A percentile compares a stretch with the other conserved stretches of the same genome.
phyloP scores from a whole-genome alignment of 2,888 invertebrate species.

The Oeneis ivallda region DNA sequence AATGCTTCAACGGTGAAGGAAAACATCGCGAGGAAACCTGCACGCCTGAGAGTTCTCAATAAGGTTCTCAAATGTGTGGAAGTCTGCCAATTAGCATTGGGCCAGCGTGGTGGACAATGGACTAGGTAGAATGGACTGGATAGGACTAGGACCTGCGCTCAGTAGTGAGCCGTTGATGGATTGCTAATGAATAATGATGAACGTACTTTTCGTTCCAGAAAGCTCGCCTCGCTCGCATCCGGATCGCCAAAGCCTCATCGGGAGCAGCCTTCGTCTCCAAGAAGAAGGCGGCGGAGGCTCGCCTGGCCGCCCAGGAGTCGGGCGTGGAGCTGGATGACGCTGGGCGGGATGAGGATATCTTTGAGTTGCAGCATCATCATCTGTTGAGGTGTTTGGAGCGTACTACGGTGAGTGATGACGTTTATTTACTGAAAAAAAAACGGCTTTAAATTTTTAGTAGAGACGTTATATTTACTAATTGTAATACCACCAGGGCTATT shows the following conservation, averaged over 20 bases:
- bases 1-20: too few species aligned
- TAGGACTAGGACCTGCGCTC: too few species aligned
- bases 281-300: constrained; percentile 98
- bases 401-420: constrained; percentile 86
- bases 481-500: too few species aligned
- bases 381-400: constrained; percentile 97
- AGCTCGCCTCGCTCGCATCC: constrained; percentile 98
- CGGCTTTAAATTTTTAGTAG: background rate
- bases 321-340: constrained; percentile 95
- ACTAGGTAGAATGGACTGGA: too few species aligned
- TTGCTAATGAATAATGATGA: too few species aligned
- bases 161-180: too few species aligned
- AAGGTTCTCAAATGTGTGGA: too few species aligned
- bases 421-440: too few species aligned
- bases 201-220: constrained; percentile 90
- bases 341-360: constrained; percentile 96
- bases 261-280: constrained; percentile 99
- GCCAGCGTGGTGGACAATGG: too few species aligned
- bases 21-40: too few species aligned
- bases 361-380: constrained; percentile 99
- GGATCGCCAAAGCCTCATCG: constrained; percentile 99
- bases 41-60: too few species aligned
- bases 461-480: background rate
- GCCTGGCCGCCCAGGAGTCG: constrained; percentile 95
- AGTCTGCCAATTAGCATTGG: too few species aligned